Base-by-base conservation (phyloP, 2,888 invertebrate species). In the Antheraea yamamai region DNA sequence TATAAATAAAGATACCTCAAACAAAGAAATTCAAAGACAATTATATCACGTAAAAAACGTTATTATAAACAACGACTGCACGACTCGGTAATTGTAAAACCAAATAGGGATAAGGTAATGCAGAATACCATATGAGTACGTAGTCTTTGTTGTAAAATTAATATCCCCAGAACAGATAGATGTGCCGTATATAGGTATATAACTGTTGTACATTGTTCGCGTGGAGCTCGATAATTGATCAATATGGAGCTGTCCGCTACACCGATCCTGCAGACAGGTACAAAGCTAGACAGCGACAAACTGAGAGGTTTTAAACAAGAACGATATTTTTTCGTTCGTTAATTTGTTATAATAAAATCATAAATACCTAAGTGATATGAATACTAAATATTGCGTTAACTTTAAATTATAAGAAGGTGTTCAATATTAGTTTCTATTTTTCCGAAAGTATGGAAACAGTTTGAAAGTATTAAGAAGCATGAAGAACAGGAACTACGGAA, bases 221-320 rank as follows among this genome's bases (percentile, higher is more conserved):
- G 39, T 39, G 39, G 71, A 52, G 74, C 72, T 74, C 76, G 72
- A 76, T 83, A 80, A 79, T 79, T 80, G 78, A 81, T 80, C 82
- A 81, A 81, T 81, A 81, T 78, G 76, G 74, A 51, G 52, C 75
- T 52, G 76, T 77, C 72, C 75, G 61, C 51, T 72, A 72, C 72
- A 76, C 39, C 20, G 52, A 64, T 35, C 30, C 64, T 66, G 26
- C 12, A 20, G 64, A 4, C 30, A 30, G 64, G 64, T 14, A 66
- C 64, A 66, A 66, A 66, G 26, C 20, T 16, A 30, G 64, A 16
- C 66, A 61, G 61, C 23, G 47, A 39, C n/a, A 14, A 61, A 61
- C 16, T n/a, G 47, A 14, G 58, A 16, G 30, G 73, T 20, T 30
- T 23, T 64, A 16, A 64, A 39, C 18, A 16, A 2, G 20, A 18